phyloP scores from a whole-genome alignment of 2,888 invertebrate species.

The Callyntrura guangdongensis region DNA sequence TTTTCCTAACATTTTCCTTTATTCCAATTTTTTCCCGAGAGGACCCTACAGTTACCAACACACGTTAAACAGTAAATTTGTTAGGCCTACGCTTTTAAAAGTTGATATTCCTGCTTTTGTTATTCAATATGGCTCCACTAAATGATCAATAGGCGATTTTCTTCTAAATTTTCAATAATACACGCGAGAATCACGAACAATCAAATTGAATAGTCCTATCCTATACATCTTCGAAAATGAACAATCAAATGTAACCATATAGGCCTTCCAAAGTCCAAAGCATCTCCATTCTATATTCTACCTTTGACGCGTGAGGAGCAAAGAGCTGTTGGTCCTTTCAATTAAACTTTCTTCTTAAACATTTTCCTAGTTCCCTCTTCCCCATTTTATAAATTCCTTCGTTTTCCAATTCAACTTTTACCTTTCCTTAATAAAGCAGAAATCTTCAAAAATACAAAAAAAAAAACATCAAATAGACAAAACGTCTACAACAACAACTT shows the following conservation, averaged over 20 bases:
- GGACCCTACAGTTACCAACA: neutral
- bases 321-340: conserved; percentile 32
- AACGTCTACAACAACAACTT: neutral
- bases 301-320: neutral
- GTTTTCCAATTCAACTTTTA: neutral
- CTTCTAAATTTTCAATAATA: too few species aligned
- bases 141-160: too few species aligned
- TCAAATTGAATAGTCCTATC: too few species aligned
- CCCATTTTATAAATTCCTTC: neutral
- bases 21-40: neutral
- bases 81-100: neutral
- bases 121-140: too few species aligned
- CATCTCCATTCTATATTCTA: neutral
- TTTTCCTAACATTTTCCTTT: neutral
- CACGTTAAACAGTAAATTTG: neutral
- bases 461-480: neutral
- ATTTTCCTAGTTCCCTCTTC: neutral
- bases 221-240: neutral
- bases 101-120: too few species aligned
- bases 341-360: neutral
- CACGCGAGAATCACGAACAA: too few species aligned
- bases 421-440: conserved; percentile 40
- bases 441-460: conserved; percentile 4
- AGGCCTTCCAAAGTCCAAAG: conserved; percentile 12
- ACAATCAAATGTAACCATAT: neutral